Conservation (phyloP, 2,888 invertebrate species). For the Phaedon cochleariae region DNA sequence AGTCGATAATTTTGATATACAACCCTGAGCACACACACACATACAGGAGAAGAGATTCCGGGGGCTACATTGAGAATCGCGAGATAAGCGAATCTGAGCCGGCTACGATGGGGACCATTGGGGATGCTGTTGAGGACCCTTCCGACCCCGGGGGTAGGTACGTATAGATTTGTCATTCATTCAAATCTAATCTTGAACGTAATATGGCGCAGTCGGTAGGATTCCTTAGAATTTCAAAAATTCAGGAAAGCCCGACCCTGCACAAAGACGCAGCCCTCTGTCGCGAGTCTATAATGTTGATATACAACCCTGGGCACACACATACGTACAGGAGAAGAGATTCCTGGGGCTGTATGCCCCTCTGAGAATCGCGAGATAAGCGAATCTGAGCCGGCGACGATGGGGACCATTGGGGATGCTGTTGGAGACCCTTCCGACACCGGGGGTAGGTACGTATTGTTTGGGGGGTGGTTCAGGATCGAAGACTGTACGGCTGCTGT, state of each 20-base stretch:
- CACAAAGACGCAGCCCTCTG: slow-evolving; percentile 12
- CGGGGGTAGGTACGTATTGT: not conserved
- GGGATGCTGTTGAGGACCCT: no score
- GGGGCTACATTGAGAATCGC: slow-evolving; percentile 25
- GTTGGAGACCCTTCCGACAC: not conserved
- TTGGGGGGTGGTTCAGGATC: not conserved
- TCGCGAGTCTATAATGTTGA: slow-evolving; percentile 34
- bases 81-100: slow-evolving; percentile 38
- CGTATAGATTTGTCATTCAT: not conserved
- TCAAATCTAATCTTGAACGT: no score
- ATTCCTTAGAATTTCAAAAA: no score
- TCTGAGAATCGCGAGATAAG: slow-evolving; percentile 40
- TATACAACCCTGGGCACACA: slow-evolving; percentile 34
- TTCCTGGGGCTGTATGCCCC: slow-evolving; percentile 26
- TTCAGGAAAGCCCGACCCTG: not conserved
- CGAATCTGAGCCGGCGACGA: slow-evolving; percentile 35
- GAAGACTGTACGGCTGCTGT: not conserved
- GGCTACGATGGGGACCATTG: slow-evolving; percentile 33
- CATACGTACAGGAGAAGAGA: no score
- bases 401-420: no score
- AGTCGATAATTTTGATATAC: slow-evolving; percentile 37
- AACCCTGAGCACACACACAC: slow-evolving; percentile 33
- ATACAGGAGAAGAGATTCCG: slow-evolving; percentile 38
- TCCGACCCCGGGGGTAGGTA: not conserved
- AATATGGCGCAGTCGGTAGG: no score